Base-by-base conservation (phyloP, 2,113 vertebrate genomes). In the Gopherus evgoodei region DNA sequence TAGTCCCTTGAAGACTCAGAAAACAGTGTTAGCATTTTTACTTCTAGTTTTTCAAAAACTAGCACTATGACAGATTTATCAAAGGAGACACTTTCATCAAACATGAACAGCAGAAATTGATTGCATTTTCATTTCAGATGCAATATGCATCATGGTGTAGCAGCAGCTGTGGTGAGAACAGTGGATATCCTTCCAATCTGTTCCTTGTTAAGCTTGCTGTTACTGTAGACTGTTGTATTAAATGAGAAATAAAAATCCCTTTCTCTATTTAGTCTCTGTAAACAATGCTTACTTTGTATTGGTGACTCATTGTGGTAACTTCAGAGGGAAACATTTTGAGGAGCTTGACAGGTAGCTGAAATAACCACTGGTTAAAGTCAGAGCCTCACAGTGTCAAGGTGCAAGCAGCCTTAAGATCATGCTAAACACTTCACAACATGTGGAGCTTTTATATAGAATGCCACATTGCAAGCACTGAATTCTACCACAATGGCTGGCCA, bases 91-190 rank as follows among this genome's bases (percentile, higher is more conserved):
- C 5, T 87, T 11, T 89, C 54, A 83, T 88, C 42, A 93, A 89
- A 87, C 21, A 42, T 83, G 52, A 90, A 42, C 29, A 91, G 81
- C n/a, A 93, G 29, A 65, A 38, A 2, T 54, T 56, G 80, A 47
- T 89, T 82, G 22, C 10, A 78, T 50, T 86, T 94, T 85, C 49
- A 86, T 94, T 96, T 90, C 50, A 81, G 35, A 79, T 86, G 13
- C 49, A 92, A 49, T 3, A 50, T 49, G 21, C 35, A 86, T 59
- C 80, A 57, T 21, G 62, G 81, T 79, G 21, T 27, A 83, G 17
- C 78, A 83, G 84, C 21, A 96, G 25, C 44, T 79, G 27, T 42
- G 29, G 79, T 75, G 42, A 76, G 81, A 95, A 50, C 6, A 49
- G 19, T 92, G 42, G 65, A 52, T 84, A 89, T 88, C 13, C 29